Conservation (phyloP, 2,113 vertebrate species). For the Chionodraco myersi region DNA sequence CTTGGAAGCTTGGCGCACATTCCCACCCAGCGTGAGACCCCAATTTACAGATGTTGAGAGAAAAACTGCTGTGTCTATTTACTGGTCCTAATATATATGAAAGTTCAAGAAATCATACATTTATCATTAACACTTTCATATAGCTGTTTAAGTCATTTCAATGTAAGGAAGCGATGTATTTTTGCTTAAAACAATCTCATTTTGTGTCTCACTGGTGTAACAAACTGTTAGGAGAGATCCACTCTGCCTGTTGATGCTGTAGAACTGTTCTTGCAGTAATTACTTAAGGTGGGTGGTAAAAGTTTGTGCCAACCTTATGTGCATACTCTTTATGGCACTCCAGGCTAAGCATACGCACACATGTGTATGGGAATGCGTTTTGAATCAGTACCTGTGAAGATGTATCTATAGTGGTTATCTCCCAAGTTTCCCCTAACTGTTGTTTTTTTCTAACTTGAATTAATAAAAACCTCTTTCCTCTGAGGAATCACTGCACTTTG, state of each 20-base stretch:
- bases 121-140: constrained; percentile 25
- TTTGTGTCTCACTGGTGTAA: neutral
- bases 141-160: neutral
- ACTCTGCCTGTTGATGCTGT: constrained; percentile 2
- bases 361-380: neutral
- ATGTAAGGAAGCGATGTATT: constrained; percentile 16
- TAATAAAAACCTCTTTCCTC: constrained; percentile 22
- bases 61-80: neutral
- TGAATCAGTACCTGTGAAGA: constrained; percentile 17
- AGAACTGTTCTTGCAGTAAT: constrained; percentile 34
- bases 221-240: constrained; percentile 13
- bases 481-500: constrained; percentile 1
- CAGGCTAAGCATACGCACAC: neutral
- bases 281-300: constrained; percentile 25
- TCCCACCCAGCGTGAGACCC: constrained; percentile 5
- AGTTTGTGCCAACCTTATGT: constrained; percentile 11
- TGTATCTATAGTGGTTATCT: constrained; percentile 5
- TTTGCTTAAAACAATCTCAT: constrained; percentile 14
- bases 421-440: constrained; percentile 47
- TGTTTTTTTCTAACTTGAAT: constrained; percentile 64
- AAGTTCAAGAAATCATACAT: constrained; percentile 19
- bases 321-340: neutral
- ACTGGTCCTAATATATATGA: neutral
- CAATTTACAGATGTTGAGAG: neutral
- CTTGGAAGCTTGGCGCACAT: constrained; percentile 5